Conservation (phyloP, 2,113 vertebrate species). For the Brienomyrus longianalis region DNA sequence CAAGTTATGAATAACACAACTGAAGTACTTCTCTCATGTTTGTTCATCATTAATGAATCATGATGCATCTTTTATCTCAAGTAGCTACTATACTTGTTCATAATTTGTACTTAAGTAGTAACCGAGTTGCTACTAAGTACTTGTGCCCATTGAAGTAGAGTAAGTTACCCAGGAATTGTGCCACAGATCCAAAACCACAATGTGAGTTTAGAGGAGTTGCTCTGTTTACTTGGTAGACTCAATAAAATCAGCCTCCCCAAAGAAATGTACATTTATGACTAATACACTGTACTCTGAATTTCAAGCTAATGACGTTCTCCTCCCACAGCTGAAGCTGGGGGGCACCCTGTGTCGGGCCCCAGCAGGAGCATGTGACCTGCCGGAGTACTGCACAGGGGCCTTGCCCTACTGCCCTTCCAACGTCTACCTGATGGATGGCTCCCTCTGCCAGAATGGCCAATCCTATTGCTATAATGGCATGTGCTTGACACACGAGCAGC, state of each 20-base stretch:
- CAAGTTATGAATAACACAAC: too few relatives aligned
- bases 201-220: background rate
- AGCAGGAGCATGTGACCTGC: constrained; percentile 79
- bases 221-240: background rate
- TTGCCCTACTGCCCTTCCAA: constrained; percentile 80
- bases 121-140: background rate
- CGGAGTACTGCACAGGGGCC: constrained; percentile 82
- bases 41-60: too few relatives aligned
- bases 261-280: background rate
- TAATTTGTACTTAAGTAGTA: too few relatives aligned
- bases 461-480: constrained; percentile 85
- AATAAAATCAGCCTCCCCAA: too few relatives aligned
- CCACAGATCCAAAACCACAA: background rate
- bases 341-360: constrained; percentile 75
- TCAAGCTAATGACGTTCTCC: background rate
- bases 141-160: background rate
- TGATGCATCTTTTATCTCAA: too few relatives aligned
- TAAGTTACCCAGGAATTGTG: background rate
- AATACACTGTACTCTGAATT: background rate
- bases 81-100: too few relatives aligned
- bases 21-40: too few relatives aligned
- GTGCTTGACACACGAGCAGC: constrained; percentile 83
- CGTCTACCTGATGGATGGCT: constrained; percentile 80
- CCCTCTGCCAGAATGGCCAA: constrained; percentile 59
- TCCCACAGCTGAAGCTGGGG: constrained; percentile 68